A percentile compares a stretch with the other conserved stretches of the same genome.
phyloP scores from a whole-genome alignment of 1,140 invertebrate species.

The Galleria mellonella region DNA sequence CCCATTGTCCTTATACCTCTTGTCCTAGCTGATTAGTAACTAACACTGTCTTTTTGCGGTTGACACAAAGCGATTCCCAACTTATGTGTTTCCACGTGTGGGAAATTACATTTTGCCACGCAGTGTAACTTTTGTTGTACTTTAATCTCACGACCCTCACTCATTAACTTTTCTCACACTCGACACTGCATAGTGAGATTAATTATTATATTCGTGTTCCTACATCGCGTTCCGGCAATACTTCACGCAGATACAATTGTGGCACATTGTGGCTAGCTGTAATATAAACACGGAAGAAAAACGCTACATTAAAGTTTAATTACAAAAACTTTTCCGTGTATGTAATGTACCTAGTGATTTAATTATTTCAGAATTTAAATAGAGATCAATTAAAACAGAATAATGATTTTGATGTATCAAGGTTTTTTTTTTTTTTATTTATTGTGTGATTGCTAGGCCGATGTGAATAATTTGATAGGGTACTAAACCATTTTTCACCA shows the following conservation, averaged over 20 bases:
- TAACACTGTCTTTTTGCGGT: constrained; percentile 1
- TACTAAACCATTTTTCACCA: too few species aligned
- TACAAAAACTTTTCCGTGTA: not conserved
- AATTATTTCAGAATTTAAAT: not conserved
- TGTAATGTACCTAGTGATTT: not conserved
- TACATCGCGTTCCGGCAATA: not conserved
- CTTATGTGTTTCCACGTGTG: not conserved
- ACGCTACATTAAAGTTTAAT: not conserved
- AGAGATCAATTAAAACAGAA: too few species aligned
- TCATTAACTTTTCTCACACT: constrained; percentile 2
- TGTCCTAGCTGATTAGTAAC: constrained; percentile 1
- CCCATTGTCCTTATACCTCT: constrained; percentile 1
- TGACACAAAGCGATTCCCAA: not conserved
- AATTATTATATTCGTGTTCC: constrained; percentile 1
- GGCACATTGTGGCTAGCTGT: too few species aligned
- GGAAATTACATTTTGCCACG: not conserved
- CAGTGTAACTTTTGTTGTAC: not conserved
- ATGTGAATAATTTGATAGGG: too few species aligned
- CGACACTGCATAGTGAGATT: not conserved
- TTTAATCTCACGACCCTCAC: constrained; percentile 1
- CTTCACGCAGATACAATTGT: too few species aligned
- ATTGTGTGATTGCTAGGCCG: too few species aligned
- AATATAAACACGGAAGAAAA: not conserved
- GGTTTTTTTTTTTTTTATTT: too few species aligned
- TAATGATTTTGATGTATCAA: too few species aligned